Conservation (phyloP, 2,888 invertebrate genomes). For the Cybosia mesomella region DNA sequence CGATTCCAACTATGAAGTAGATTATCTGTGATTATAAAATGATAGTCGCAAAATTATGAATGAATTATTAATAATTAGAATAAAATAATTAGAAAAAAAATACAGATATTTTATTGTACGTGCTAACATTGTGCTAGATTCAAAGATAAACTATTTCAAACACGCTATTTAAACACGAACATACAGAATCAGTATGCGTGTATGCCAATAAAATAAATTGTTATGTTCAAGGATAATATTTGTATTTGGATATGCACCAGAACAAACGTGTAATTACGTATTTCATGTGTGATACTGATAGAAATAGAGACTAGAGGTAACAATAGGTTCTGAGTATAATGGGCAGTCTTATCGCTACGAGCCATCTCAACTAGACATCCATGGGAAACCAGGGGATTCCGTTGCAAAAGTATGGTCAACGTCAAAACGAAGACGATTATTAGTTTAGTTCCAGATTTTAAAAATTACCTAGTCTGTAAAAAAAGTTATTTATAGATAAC, state of each 20-base stretch:
- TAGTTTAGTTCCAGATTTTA: too few species aligned
- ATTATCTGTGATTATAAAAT: too few species aligned
- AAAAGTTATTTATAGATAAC: too few species aligned
- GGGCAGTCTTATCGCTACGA: background rate
- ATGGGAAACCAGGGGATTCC: background rate
- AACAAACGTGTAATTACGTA: background rate
- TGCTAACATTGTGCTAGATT: slow-evolving; percentile 11
- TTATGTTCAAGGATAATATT: background rate
- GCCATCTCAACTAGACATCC: background rate
- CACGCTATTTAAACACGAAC: slow-evolving; percentile 14
- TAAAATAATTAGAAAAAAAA: background rate
- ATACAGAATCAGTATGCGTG: background rate
- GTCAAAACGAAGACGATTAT: too few species aligned
- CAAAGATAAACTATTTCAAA: slow-evolving; percentile 8
- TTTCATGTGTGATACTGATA: background rate
- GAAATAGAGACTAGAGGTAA: background rate
- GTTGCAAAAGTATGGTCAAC: too few species aligned
- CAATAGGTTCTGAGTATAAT: background rate
- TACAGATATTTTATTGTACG: background rate
- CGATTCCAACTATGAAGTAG: too few species aligned
- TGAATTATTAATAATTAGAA: background rate
- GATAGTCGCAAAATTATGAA: too few species aligned
- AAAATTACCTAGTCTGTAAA: too few species aligned
- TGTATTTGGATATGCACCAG: background rate
- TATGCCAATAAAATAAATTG: slow-evolving; percentile 5